Evolutionary conservation across 2,888 invertebrate genomes (phyloP).

Genomic region (Sinhomidia bicolor): DNA sequence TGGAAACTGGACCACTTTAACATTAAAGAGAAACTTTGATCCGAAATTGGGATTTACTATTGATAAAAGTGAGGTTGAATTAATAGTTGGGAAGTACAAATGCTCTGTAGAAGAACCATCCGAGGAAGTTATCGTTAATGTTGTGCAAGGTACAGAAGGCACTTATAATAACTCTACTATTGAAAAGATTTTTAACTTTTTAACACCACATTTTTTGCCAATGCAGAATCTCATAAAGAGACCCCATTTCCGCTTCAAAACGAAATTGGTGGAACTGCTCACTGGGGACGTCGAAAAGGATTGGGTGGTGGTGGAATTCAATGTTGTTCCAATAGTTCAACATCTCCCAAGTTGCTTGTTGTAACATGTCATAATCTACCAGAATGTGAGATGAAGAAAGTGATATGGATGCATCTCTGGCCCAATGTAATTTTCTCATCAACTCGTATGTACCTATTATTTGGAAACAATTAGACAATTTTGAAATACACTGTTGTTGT

Average conservation of each 20-base stretch:
- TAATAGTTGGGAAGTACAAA: constrained; percentile 18
- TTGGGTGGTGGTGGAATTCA: constrained; percentile 8
- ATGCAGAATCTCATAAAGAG: not conserved
- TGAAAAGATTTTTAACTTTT: not conserved
- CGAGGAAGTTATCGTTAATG: constrained; percentile 14
- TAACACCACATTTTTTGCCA: not conserved
- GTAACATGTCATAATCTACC: constrained; percentile 25
- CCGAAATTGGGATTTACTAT: constrained; percentile 41
- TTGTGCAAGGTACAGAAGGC: not conserved
- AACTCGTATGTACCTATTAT: not conserved
- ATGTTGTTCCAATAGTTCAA: constrained; percentile 43
- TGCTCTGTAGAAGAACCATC: not conserved
- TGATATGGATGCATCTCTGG: not conserved
- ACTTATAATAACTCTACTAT: not conserved
- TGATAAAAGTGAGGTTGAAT: not conserved
- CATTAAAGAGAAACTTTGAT: constrained; percentile 10
- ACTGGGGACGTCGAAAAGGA: not conserved
- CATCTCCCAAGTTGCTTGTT: not conserved
- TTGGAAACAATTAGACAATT: not conserved
- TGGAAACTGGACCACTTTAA: not conserved
- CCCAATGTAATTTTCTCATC: not conserved
- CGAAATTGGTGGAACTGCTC: not conserved
- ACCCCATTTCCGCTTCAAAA: constrained; percentile 22
- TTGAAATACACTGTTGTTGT: not conserved
- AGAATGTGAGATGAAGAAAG: constrained; percentile 52